Conservation (phyloP, 2,888 invertebrate genomes). For the Lordiphosa andalusiaca region DNA sequence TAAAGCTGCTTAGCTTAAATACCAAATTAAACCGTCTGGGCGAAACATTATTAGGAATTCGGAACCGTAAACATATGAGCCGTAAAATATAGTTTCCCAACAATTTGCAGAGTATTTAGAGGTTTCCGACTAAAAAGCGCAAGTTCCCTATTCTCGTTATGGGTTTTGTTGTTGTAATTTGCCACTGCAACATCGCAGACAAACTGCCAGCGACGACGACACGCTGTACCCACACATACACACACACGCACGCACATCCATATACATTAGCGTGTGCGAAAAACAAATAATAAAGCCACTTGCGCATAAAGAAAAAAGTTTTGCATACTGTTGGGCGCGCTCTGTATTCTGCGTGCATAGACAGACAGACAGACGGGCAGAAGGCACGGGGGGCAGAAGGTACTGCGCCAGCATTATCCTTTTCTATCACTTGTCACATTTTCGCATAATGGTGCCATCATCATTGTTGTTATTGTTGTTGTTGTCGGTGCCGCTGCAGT, state of each 20-base stretch:
- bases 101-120: too few species aligned
- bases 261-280: slow-evolving; percentile 48
- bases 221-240: slow-evolving; percentile 19
- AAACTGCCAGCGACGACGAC: slow-evolving; percentile 43
- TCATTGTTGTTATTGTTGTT: slow-evolving; percentile 33
- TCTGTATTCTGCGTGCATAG: too few species aligned
- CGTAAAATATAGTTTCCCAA: too few species aligned
- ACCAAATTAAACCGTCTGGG: too few species aligned
- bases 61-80: too few species aligned
- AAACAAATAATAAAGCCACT: slow-evolving; percentile 70
- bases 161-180: slow-evolving; percentile 6
- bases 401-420: slow-evolving; percentile 57
- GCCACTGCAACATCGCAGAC: slow-evolving; percentile 17
- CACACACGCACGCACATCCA: slow-evolving; percentile 8
- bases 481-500: slow-evolving; percentile 28
- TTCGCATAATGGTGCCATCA: slow-evolving; percentile 54
- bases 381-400: not conserved
- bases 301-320: slow-evolving; percentile 46
- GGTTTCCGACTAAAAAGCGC: too few species aligned
- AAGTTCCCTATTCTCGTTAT: not conserved
- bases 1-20: too few species aligned
- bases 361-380: too few species aligned
- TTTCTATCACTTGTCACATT: slow-evolving; percentile 73
- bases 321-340: slow-evolving; percentile 14
- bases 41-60: too few species aligned